Evolutionary conservation across 2,113 vertebrate genomes (phyloP).

Genomic region (Gobius niger): DNA sequence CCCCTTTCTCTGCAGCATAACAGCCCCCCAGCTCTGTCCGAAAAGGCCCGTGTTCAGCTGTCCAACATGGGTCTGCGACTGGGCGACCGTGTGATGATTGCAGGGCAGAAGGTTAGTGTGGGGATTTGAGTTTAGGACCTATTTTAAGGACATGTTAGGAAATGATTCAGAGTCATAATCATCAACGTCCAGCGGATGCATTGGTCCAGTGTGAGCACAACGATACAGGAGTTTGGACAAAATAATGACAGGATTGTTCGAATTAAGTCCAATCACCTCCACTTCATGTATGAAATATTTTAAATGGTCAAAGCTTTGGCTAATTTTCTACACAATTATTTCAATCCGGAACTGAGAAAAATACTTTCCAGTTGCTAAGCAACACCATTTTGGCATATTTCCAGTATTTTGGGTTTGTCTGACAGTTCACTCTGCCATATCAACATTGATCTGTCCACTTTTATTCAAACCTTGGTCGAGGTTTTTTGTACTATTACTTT

Average conservation of each 20-base stretch:
- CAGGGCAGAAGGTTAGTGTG: conserved; percentile 90
- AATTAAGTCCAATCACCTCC: conserved; percentile 3
- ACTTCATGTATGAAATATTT: not conserved
- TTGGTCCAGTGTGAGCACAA: no score
- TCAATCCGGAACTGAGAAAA: conserved; percentile 26
- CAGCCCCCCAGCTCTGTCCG: conserved; percentile 66
- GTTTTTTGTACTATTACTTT: conserved; percentile 6
- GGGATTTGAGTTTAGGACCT: not conserved
- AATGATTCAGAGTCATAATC: no score
- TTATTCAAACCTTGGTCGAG: not conserved
- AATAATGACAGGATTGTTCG: not conserved
- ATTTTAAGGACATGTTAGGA: no score
- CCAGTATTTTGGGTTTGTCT: conserved; percentile 27
- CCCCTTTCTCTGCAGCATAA: conserved; percentile 72
- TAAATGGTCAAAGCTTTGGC: conserved; percentile 18
- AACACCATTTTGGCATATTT: conserved; percentile 44
- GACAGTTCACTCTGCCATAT: conserved; percentile 28
- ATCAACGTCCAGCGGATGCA: no score
- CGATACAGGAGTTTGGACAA: no score
- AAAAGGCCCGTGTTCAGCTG: conserved; percentile 80
- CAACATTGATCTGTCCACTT: conserved; percentile 23
- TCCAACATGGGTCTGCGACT: conserved; percentile 83
- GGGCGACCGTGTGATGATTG: conserved; percentile 93
- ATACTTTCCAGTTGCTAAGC: conserved; percentile 52
- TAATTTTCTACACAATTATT: conserved; percentile 28